Evolutionary conservation across 2,888 invertebrate genomes (phyloP), one percentile per base, ranked within the genome.

Genomic region (Oscheius myriophilus): DNA sequence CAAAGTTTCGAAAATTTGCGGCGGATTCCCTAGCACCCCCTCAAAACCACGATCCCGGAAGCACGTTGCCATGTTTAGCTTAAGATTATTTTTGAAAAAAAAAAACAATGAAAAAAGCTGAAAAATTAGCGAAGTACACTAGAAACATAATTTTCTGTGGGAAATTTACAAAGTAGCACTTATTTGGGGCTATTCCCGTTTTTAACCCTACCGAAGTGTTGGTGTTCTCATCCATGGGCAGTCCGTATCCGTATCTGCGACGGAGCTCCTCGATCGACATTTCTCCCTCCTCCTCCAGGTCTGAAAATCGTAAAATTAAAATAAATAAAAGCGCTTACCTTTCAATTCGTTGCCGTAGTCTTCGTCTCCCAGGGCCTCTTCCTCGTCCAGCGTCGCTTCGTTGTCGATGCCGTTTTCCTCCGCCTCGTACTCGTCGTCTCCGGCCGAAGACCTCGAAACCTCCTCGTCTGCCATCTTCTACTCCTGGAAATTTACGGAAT

Each of bases 321-420:
- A 3, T 23, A n/a, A 54, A 54, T 9, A 41, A 41, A 58, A 52
- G n/a, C 6, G 43, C 26, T 18, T 4, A 76, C 78, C 76, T 66
- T 76, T 76, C 46, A 84, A 67, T 53, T 84, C 84, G 57, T 83
- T 74, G 3, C 42, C 76, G 18, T 81, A 79, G 61, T 84, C 82
- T 0, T 71, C 80, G 2, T 68, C 70, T n/a, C 76, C 76, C 16
- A 80, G 62, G 4, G 67, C 72, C 45, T 84, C 84, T 64, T 84
- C 84, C 66, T 84, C 84, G 54, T 78, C 84, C 23, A 84, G 66
- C 6, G 84, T 84, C 2, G 69, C 82, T 78, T 83, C 83, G 69
- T 78, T 80, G 42, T 83, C 83, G 23, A 75, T 77, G 39, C 77
- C 79, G 41, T 79, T 71, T 26, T 80, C 80, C 11, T 68, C 62